Evolutionary conservation across 2,888 invertebrate species (phyloP), one percentile per base, ranked within the genome.

Genomic region (Tenthredo mesomela): DNA sequence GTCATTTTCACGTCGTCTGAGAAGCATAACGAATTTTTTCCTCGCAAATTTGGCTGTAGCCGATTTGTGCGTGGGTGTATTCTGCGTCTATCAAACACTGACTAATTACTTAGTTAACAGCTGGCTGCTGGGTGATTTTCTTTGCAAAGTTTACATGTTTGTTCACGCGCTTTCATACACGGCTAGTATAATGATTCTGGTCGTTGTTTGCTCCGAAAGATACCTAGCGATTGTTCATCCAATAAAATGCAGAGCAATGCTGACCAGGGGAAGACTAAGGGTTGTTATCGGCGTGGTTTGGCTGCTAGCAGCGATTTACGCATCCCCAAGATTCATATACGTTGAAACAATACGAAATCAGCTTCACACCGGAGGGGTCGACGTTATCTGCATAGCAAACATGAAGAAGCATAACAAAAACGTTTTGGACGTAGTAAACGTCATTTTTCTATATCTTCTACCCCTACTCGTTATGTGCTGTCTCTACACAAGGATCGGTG

Each of bases 121-220:
- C 90, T 97, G 97, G 97, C 95, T 96, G 84, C 95, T 97, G 87
- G 97, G 98, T 3, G 96, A 96, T 90, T 97, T 97, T 91, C 94
- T 98, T 87, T 98, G 98, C 94, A 97, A 97, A 93, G 96, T 98
- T 95, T 98, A 98, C 94, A 97, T 97, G 94, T 98, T 98, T 92
- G 96, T 98, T 29, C 97, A 98, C 92, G 97, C 97, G 18, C 94
- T 98, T 88, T 97, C 98, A 92, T 98, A 98, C 93, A 97, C 98
- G 1, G 97, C 98, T 1, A 98, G 98, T 25, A 97, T 98, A 89
- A 96, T 98, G 91, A 98, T 98, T 87, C 94, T 98, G 87, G 97
- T 98, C 54, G 97, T 98, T 78, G 97, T 98, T 87, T 97, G 97
- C 91, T 96, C 97, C 77, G 98, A 98, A 92, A 94, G 97, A 87